phyloP scores from a whole-genome alignment of 2,888 invertebrate species.

The Fissipunctia ypsillon region DNA sequence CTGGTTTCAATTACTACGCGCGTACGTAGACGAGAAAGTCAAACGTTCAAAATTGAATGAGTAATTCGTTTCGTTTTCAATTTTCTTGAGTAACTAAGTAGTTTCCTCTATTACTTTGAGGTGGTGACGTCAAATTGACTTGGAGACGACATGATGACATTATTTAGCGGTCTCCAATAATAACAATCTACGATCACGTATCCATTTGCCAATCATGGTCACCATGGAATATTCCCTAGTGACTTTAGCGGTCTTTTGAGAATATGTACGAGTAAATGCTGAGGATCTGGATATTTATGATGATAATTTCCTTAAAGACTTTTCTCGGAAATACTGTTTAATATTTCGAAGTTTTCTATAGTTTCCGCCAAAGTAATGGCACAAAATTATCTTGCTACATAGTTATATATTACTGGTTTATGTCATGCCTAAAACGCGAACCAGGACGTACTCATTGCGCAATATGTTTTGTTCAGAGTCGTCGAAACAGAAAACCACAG shows the following conservation, averaged over 20 bases:
- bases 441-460: neutral
- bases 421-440: neutral
- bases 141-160: too few species aligned
- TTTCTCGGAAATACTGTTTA: neutral
- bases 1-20: neutral
- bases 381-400: neutral
- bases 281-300: neutral
- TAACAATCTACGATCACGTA: neutral
- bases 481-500: neutral
- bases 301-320: neutral
- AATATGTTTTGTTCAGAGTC: slow-evolving; percentile 3
- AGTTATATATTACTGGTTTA: neutral
- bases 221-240: neutral
- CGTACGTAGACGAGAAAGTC: neutral
- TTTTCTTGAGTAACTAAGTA: slow-evolving; percentile 9
- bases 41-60: slow-evolving; percentile 1
- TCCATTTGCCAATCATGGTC: neutral
- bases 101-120: neutral
- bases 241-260: neutral
- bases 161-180: neutral
- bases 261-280: neutral
- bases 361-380: neutral
- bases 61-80: slow-evolving; percentile 10
- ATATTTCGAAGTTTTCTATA: neutral
- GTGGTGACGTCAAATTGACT: neutral